Base-by-base conservation (phyloP, 2,113 vertebrate species). In the Talpa occidentalis region DNA sequence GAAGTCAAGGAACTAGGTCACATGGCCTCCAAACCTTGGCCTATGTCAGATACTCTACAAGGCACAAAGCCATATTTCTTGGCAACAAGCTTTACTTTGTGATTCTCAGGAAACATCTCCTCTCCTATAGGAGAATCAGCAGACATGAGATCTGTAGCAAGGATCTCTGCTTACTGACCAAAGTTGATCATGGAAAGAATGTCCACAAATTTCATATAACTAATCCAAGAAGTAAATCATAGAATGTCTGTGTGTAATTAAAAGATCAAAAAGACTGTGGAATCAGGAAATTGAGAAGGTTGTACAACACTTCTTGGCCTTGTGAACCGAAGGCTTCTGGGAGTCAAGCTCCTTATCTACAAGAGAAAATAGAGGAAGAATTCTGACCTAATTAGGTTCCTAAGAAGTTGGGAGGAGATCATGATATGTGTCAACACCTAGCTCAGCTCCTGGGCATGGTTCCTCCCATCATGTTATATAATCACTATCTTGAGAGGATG, bases 291-390 rank as follows among this genome's bases (percentile, higher is more conserved):
- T 28, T 56, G 35, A 87, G 32, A 91, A 60, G 49, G 30, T 4
- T 83, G 35, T 91, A 17, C 0, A 42, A 37, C 40, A 42, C 2
- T 35, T 40, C 54, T 28, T 84, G 22, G 12, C 24, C 49, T 52
- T 72, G 10, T 87, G 60, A 93, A 47, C 42, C 26, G 11, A 8
- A 87, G 60, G 28, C 0, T 79, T 76, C 62, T 86, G 72, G 74
- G 26, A 73, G 70, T 77, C 35, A 70, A n/a, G 35, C 6, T 93
- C 40, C 47, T 88, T 90, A 87, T 80, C 83, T 79, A 2, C 67
- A 94, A 93, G 60, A 79, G 54, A 91, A 92, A 67, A 30, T 10
- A 77, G 80, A 44, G 62, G 80, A 94, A 77, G 42, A 73, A 96
- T 96, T 90, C 80, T 88, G 80, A 84, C 62, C 5, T 88, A 80